Conservation (phyloP, 2,888 invertebrate species). For the Protonemura montana region DNA sequence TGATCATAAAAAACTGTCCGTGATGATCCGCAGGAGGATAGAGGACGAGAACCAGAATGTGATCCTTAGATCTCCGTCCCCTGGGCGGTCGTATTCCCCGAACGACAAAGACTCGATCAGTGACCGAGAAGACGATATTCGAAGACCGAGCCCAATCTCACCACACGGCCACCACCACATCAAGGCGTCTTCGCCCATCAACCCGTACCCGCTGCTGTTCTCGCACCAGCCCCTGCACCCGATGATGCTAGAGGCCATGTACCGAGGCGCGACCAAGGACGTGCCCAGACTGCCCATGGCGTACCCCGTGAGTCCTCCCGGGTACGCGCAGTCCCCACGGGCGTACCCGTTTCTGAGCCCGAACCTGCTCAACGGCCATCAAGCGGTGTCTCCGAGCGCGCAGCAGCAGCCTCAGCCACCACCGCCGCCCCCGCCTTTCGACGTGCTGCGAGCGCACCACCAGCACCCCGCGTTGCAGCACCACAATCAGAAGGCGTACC, state of each 20-base stretch:
- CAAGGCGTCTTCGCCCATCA: slow-evolving; percentile 44
- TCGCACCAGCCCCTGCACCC: slow-evolving; percentile 72
- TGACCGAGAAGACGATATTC: slow-evolving; percentile 53
- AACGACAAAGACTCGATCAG: slow-evolving; percentile 49
- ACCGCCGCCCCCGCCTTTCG: slow-evolving; percentile 66
- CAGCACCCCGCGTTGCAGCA: slow-evolving; percentile 53
- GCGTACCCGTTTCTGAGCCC: slow-evolving; percentile 61
- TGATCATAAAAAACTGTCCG: slow-evolving; percentile 76
- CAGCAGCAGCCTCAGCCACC: slow-evolving; percentile 59
- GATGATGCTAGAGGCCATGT: slow-evolving; percentile 76
- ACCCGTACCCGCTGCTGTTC: slow-evolving; percentile 62
- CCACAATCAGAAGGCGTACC: slow-evolving; percentile 56
- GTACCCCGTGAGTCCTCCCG: slow-evolving; percentile 63
- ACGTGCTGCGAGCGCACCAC: slow-evolving; percentile 62
- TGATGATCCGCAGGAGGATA: slow-evolving; percentile 63
- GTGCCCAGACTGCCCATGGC: slow-evolving; percentile 67
- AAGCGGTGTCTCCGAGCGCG: slow-evolving; percentile 59
- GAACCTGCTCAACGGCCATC: slow-evolving; percentile 58
- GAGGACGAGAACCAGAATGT: slow-evolving; percentile 90
- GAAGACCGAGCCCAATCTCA: slow-evolving; percentile 58
- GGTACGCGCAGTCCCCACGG: slow-evolving; percentile 58
- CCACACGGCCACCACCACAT: slow-evolving; percentile 59
- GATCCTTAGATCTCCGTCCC: slow-evolving; percentile 60
- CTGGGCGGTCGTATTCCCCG: slow-evolving; percentile 48
- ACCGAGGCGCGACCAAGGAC: slow-evolving; percentile 64